These are phyloP conservation scores for Sinelater perroti DNA, from an alignment of 2,888 invertebrate species.

Conservation along the genomic window DNA sequence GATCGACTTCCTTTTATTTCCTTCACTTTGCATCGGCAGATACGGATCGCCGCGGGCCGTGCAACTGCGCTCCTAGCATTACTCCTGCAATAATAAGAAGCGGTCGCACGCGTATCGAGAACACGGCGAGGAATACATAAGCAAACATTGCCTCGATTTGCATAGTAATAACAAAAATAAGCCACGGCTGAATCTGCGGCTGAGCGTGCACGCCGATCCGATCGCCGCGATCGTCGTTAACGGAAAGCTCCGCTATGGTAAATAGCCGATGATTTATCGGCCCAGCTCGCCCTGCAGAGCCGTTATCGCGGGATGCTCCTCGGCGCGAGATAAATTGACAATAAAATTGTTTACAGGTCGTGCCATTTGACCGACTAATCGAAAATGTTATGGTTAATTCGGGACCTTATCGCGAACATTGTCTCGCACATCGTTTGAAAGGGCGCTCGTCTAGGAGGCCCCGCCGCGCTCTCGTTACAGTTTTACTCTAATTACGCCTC, in stretches of 20 bases:
- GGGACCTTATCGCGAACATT: slow-evolving; percentile 13
- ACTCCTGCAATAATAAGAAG: neutral
- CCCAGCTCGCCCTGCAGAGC: slow-evolving; percentile 26
- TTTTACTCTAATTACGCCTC: no score
- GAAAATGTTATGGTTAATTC: slow-evolving; percentile 30
- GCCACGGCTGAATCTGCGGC: no score
- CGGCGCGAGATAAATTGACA: slow-evolving; percentile 52
- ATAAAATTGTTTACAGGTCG: slow-evolving; percentile 54
- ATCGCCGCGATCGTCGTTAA: no score
- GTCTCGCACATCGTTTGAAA: neutral
- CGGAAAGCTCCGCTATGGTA: neutral
- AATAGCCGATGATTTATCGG: slow-evolving; percentile 26
- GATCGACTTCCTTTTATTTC: slow-evolving; percentile 8
- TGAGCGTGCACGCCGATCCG: no score
- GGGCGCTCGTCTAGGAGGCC: neutral
- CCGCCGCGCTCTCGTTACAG: no score
- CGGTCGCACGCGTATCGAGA: neutral
- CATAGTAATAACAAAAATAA: no score
- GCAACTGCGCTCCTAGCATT: no score
- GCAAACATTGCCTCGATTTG: no score
- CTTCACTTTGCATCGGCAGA: neutral
- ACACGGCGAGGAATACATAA: no score
- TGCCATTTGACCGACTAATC: slow-evolving; percentile 53
- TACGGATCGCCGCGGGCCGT: neutral
- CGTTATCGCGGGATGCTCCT: slow-evolving; percentile 32